phyloP scores from a whole-genome alignment of 2,888 invertebrate genomes.

The Exephanes ischioxanthus region DNA sequence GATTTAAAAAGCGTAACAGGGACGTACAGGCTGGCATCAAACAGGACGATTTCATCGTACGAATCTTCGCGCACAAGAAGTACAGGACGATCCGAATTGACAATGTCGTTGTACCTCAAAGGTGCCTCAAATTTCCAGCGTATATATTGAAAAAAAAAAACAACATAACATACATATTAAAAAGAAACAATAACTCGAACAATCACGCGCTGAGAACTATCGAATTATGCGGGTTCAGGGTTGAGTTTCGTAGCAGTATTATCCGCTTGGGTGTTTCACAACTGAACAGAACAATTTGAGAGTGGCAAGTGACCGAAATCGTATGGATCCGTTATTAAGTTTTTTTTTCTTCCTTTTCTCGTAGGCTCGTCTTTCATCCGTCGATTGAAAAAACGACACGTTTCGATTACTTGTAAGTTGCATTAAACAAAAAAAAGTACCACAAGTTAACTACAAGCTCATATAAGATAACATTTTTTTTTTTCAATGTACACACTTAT shows the following conservation, averaged over 20 bases:
- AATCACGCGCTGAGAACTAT: conserved; percentile 38
- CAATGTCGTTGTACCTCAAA: conserved; percentile 21
- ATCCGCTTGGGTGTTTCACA: conserved; percentile 65
- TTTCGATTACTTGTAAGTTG: conserved; percentile 30
- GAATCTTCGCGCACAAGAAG: not conserved
- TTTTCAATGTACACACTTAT: conserved; percentile 11
- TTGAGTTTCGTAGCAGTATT: conserved; percentile 76
- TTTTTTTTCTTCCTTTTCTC: conserved; percentile 19
- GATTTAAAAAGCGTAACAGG: not conserved
- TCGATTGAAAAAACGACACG: conserved; percentile 34
- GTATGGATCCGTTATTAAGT: conserved; percentile 19
- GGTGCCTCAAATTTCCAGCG: conserved; percentile 22
- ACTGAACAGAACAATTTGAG: conserved; percentile 45
- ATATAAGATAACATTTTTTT: not conserved
- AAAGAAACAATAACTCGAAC: conserved; percentile 27
- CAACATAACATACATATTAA: not conserved
- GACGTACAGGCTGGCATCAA: not conserved
- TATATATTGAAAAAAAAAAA: conserved; percentile 1
- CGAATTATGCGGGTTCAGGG: conserved; percentile 64
- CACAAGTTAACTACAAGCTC: conserved; percentile 22
- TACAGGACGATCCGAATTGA: not conserved
- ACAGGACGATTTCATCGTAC: not conserved
- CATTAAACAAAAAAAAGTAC: conserved; percentile 9
- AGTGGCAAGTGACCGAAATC: conserved; percentile 53
- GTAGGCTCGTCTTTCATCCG: conserved; percentile 54